phyloP scores from a whole-genome alignment of 2,888 invertebrate species.

The Aethes cnicana region DNA sequence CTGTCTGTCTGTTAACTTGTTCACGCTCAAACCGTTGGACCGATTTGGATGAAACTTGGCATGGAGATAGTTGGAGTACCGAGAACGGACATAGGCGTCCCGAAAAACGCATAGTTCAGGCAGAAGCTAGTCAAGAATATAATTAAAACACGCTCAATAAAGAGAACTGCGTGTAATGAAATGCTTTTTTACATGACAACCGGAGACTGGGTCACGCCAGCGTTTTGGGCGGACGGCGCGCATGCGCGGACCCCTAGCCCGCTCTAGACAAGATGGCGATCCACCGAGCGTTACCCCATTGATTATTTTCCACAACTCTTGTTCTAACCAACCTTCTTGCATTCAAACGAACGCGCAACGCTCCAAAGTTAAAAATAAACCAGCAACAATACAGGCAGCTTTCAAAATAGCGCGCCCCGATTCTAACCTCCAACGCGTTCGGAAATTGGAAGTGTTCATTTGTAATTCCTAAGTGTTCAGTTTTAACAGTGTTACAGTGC shows the following conservation, averaged over 20 bases:
- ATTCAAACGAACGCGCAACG: conserved; percentile 39
- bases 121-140: too few relatives aligned
- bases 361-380: conserved; percentile 32
- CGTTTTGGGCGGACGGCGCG: conserved; percentile 56
- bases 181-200: conserved; percentile 13
- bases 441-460: neutral
- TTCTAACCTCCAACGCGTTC: conserved; percentile 22
- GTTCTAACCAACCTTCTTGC: conserved; percentile 41
- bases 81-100: too few relatives aligned
- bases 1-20: too few relatives aligned
- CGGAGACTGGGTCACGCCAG: conserved; percentile 2
- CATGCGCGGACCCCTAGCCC: conserved; percentile 59
- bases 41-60: too few relatives aligned
- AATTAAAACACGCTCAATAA: too few relatives aligned
- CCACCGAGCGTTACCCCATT: conserved; percentile 61
- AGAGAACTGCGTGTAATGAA: too few relatives aligned
- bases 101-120: too few relatives aligned
- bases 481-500: neutral
- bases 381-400: conserved; percentile 1
- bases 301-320: conserved; percentile 68
- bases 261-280: conserved; percentile 70
- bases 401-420: neutral
- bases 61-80: too few relatives aligned
- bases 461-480: conserved; percentile 1
- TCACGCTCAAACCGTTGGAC: too few relatives aligned